A percentile compares a stretch with the other conserved stretches of the same genome.
Evolutionary conservation across 2,113 vertebrate species (phyloP).

Genomic region (Synodontis membranacea): DNA sequence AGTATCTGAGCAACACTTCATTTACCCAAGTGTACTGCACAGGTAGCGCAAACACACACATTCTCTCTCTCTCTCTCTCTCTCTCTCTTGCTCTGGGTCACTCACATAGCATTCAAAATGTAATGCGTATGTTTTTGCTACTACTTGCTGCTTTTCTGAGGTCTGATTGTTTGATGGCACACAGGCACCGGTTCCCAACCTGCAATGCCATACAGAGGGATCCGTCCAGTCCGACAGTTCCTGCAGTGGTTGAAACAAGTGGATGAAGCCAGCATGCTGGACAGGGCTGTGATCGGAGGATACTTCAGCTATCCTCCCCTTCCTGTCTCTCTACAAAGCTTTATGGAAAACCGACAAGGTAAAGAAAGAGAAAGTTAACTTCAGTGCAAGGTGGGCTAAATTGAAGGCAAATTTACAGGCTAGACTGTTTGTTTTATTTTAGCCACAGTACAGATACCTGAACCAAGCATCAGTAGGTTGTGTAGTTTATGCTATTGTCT

Average conservation of each 20-base stretch:
- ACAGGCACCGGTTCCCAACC: conserved; percentile 63
- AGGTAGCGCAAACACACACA: conserved; percentile 50
- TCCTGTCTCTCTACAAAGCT: conserved; percentile 66
- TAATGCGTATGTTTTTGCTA: neutral
- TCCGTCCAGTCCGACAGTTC: conserved; percentile 62
- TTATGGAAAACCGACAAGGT: conserved; percentile 67
- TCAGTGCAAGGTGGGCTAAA: neutral
- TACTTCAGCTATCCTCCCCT: conserved; percentile 69
- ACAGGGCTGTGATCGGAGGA: conserved; percentile 69
- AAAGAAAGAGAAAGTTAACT: neutral
- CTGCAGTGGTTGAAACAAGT: conserved; percentile 68
- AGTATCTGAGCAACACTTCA: conserved; percentile 67
- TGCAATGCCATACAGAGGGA: conserved; percentile 67
- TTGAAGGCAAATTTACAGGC: neutral
- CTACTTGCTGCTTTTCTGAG: neutral
- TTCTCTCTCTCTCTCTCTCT: neutral
- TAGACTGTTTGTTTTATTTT: neutral
- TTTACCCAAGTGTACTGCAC: conserved; percentile 63
- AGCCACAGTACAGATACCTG: neutral
- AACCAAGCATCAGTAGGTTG: neutral
- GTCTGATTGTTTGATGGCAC: neutral
- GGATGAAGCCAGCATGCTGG: conserved; percentile 63
- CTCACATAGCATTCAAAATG: neutral
- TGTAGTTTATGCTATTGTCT: neutral
- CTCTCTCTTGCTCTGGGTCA: neutral